Percentiles rank a stretch among this genome's conserved stretches.
phyloP scores from a whole-genome alignment of 1,140 invertebrate species.

The Eumaeus atala region DNA sequence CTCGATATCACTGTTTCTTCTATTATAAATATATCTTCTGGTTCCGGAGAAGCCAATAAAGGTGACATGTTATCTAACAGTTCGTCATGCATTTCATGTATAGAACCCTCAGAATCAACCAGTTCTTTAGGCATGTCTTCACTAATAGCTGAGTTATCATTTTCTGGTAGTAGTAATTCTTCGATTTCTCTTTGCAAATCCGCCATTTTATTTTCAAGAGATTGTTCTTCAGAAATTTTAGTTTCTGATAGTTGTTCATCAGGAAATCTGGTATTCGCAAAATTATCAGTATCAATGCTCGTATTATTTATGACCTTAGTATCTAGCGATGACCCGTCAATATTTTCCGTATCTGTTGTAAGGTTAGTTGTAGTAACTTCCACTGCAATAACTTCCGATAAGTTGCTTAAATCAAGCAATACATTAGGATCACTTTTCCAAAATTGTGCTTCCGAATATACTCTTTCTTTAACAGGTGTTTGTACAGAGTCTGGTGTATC shows the following conservation, averaged over 20 bases:
- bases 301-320: background rate
- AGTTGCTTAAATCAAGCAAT: slow-evolving; percentile 32
- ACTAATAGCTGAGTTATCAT: slow-evolving; percentile 47
- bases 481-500: slow-evolving; percentile 57
- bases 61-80: slow-evolving; percentile 47
- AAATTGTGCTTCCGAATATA: slow-evolving; percentile 61
- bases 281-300: background rate
- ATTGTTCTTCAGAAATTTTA: slow-evolving; percentile 54
- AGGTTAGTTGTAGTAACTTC: slow-evolving; percentile 22
- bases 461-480: slow-evolving; percentile 60
- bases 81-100: slow-evolving; percentile 51
- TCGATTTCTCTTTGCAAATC: slow-evolving; percentile 68
- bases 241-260: background rate
- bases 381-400: slow-evolving; percentile 40
- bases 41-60: slow-evolving; percentile 51
- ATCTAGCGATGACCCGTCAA: background rate
- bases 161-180: slow-evolving; percentile 64
- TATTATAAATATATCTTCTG: slow-evolving; percentile 28
- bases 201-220: slow-evolving; percentile 65
- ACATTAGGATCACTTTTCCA: slow-evolving; percentile 54
- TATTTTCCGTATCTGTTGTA: background rate
- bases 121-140: slow-evolving; percentile 50
- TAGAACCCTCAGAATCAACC: slow-evolving; percentile 36
- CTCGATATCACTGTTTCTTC: no score
- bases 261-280: background rate